A percentile compares a stretch with the other conserved stretches of the same genome.
Conservation (phyloP, 2,888 invertebrate species). For the Octodonta nipae region DNA sequence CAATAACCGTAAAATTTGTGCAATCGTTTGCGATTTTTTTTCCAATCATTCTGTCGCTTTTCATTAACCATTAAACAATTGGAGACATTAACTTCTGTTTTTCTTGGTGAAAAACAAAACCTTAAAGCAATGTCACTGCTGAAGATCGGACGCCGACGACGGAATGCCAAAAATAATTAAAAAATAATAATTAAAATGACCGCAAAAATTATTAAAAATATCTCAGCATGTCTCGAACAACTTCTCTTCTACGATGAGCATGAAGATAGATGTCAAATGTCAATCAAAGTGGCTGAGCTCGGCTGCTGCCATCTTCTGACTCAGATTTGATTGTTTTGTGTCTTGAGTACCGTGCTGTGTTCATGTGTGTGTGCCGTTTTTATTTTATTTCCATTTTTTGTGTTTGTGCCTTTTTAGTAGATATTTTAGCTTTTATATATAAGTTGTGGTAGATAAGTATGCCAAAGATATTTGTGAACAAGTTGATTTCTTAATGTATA, state of each 20-base stretch:
- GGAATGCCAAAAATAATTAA: conserved; percentile 9
- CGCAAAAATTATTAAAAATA: conserved; percentile 6
- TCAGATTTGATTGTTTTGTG: too few relatives aligned
- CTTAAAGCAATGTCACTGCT: conserved; percentile 2
- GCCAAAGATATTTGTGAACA: conserved; percentile 9
- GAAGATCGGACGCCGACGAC: conserved; percentile 12
- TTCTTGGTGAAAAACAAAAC: conserved; percentile 6
- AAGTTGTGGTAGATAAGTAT: conserved; percentile 11
- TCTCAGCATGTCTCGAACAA: conserved; percentile 22
- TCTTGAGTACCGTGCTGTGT: not conserved
- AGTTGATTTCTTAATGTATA: too few relatives aligned
- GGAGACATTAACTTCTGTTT: too few relatives aligned
- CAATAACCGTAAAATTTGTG: too few relatives aligned
- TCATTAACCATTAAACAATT: too few relatives aligned
- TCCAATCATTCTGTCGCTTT: too few relatives aligned
- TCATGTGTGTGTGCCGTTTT: conserved; percentile 18
- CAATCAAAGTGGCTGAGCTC: not conserved
- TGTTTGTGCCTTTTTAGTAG: conserved; percentile 12
- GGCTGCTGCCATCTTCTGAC: conserved; percentile 29
- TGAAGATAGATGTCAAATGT: conserved; percentile 22
- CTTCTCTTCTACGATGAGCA: conserved; percentile 20
- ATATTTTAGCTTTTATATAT: conserved; percentile 9
- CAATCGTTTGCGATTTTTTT: too few relatives aligned
- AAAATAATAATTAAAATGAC: too few relatives aligned
- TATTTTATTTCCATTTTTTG: conserved; percentile 8